Evolutionary conservation across 2,797 vertebrate species (phyloP), one percentile per base, ranked within the genome.

Genomic region (Propithecus perrieri): DNA sequence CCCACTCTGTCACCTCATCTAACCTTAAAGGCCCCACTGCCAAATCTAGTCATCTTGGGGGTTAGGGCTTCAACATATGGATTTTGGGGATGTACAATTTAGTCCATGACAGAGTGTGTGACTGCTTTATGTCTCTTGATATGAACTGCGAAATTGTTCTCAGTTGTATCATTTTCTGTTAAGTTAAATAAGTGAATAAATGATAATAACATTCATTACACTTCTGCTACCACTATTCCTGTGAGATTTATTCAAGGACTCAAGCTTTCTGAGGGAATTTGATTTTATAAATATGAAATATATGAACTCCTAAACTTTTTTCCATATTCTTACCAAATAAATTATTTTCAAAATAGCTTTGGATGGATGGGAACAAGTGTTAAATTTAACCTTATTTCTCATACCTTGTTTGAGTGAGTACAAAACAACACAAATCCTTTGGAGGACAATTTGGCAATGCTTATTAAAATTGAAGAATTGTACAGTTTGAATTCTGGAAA

Each of bases 211-310:
- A 61, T 35, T 41, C 14, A 26, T 65, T 55, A 53, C 26, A 46
- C 57, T 91, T 43, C 28, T 48, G 28, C 12, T 50, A 1, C 48
- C 30, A 59, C 30, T 38, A 14, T 84, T 63, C 48, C 48, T 85
- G 55, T 74, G 92, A 86, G 35, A 75, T 71, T 85, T 86, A 46
- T 55, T 86, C 43, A 59, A 48, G 53, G 57, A 48, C 55, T 50
- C 46, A 71, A 53, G 69, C 33, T 41, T 93, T 83, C 67, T 65
- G 53, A 74, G 50, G 46, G 76, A 85, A 50, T 88, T 94, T 67
- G 65, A 86, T 61, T 89, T 96, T 80, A 86, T 83, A 83, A 92
- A 93, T 81, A 85, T 89, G 75, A 78, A 91, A 46, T 85, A 11
- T 33, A 18, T 83, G 38, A 90, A 38, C 43, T 86, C 20, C 22